These are phyloP conservation scores for Ruditapes philippinarum DNA, from an alignment of 1,140 invertebrate genomes.

Conservation along the genomic window DNA sequence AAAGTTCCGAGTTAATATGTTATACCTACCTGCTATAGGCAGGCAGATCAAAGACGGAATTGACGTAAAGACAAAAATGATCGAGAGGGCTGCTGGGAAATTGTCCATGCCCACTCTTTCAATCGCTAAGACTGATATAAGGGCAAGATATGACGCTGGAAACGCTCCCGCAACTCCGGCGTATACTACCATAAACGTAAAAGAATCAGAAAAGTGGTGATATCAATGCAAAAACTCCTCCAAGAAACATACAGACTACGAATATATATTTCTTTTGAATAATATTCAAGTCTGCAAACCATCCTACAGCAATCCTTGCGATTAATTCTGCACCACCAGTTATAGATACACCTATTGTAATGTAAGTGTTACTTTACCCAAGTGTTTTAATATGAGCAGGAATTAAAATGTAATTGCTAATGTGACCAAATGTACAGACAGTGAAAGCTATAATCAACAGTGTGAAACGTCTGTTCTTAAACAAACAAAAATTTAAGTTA, in stretches of 20 bases:
- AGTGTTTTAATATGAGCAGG: slow-evolving; percentile 28
- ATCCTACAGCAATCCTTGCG: slow-evolving; percentile 32
- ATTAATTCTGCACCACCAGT: not conserved
- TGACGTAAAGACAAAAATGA: not conserved
- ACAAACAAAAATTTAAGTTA: not conserved
- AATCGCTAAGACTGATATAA: not conserved
- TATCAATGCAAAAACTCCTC: not conserved
- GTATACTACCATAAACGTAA: slow-evolving; percentile 18
- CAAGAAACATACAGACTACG: slow-evolving; percentile 15
- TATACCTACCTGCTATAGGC: slow-evolving; percentile 23
- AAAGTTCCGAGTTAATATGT: no score
- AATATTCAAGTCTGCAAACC: slow-evolving; percentile 16
- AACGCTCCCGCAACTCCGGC: not conserved
- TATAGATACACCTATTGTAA: slow-evolving; percentile 14
- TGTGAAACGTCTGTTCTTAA: slow-evolving; percentile 7
- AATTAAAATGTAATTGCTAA: not conserved
- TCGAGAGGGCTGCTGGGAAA: not conserved
- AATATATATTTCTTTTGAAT: slow-evolving; percentile 9
- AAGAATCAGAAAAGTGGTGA: slow-evolving; percentile 22
- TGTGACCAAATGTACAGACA: not conserved
- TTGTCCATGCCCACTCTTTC: slow-evolving; percentile 31
- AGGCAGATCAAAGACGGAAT: not conserved
- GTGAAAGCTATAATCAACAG: slow-evolving; percentile 18
- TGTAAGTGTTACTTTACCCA: slow-evolving; percentile 5
- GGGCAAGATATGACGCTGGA: slow-evolving; percentile 1